These are phyloP conservation scores for Drosophila baimaii DNA, from an alignment of 1,140 invertebrate genomes.

Conservation along the genomic window DNA sequence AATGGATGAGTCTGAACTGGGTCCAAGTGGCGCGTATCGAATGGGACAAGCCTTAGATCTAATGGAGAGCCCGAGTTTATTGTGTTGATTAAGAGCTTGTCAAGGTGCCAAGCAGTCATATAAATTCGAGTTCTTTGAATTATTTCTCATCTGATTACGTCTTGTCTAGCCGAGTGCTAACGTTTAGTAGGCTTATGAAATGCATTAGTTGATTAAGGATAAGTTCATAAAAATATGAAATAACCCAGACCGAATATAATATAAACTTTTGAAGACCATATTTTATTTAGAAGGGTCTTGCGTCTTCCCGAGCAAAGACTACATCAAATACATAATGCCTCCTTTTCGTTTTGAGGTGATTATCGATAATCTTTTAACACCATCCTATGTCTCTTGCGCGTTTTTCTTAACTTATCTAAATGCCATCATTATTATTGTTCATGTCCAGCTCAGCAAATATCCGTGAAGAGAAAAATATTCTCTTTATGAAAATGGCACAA, in stretches of 20 bases:
- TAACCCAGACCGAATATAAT: too few relatives aligned
- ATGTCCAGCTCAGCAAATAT: neutral
- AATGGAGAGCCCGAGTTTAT: slow-evolving; percentile 12
- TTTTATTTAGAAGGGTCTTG: too few relatives aligned
- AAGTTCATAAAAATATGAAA: neutral
- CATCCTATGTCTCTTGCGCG: neutral
- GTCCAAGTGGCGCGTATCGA: slow-evolving; percentile 10
- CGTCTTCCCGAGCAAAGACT: too few relatives aligned
- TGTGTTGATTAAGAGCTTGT: slow-evolving; percentile 11
- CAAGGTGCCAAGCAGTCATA: slow-evolving; percentile 1
- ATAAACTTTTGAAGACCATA: too few relatives aligned
- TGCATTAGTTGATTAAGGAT: neutral
- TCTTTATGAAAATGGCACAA: slow-evolving; percentile 1
- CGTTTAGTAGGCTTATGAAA: neutral
- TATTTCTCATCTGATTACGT: neutral
- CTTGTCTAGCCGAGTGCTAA: neutral
- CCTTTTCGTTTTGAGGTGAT: too few relatives aligned
- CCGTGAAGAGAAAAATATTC: slow-evolving; percentile 1
- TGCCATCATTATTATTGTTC: neutral
- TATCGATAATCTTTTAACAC: neutral
- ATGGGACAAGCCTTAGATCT: neutral
- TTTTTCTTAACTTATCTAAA: too few relatives aligned
- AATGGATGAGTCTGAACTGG: slow-evolving; percentile 14
- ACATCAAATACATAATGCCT: neutral
- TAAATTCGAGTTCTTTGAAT: neutral